phyloP scores from a whole-genome alignment of 2,888 invertebrate species.

The Amblyjoppa fuscipennis region DNA sequence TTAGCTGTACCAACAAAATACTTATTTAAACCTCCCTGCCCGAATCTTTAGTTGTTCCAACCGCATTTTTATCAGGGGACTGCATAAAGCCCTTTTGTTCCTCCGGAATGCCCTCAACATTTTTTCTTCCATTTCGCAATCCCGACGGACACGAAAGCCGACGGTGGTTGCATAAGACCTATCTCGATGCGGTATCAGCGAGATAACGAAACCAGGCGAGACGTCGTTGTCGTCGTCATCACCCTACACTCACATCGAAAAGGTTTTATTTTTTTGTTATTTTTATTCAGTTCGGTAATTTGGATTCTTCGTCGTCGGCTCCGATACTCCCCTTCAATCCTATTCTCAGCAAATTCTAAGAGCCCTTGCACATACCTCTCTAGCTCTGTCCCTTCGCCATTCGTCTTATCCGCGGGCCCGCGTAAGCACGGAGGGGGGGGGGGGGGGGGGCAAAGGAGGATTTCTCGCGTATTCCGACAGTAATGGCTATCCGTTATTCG shows the following conservation, averaged over 20 bases:
- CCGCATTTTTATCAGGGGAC: too few relatives aligned
- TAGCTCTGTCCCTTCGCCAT: slow-evolving; percentile 25
- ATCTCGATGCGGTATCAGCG: not conserved
- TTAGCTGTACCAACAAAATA: too few relatives aligned
- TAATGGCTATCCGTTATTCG: slow-evolving; percentile 62
- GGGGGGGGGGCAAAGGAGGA: not conserved
- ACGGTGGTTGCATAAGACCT: not conserved
- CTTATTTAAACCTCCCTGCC: too few relatives aligned
- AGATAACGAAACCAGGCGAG: not conserved
- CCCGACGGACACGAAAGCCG: not conserved
- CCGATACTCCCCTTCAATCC: slow-evolving; percentile 3
- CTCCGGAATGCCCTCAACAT: not conserved
- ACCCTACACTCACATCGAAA: not conserved
- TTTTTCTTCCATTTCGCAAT: not conserved
- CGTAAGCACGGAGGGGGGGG: not conserved
- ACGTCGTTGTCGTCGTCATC: not conserved
- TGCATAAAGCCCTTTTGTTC: not conserved
- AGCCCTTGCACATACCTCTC: slow-evolving; percentile 14
- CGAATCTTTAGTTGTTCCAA: too few relatives aligned
- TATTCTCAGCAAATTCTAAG: slow-evolving; percentile 6
- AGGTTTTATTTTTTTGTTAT: not conserved
- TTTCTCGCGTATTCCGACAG: slow-evolving; percentile 3
- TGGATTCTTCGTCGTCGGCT: slow-evolving; percentile 15
- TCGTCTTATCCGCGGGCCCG: slow-evolving; percentile 40
- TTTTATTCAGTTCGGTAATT: not conserved